phyloP scores from a whole-genome alignment of 1,140 invertebrate genomes.

The Zophobas morio region DNA sequence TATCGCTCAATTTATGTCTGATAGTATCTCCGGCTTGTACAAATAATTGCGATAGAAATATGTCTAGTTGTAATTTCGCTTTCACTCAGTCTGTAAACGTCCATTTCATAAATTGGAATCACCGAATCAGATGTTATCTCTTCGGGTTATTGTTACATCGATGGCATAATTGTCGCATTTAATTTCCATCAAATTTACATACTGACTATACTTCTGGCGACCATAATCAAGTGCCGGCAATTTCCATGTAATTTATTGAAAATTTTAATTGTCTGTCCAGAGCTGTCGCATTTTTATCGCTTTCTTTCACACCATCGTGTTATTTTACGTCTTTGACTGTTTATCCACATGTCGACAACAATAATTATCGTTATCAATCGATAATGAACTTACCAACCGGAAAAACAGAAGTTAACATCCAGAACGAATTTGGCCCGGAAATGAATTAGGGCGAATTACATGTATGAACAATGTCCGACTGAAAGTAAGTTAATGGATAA shows the following conservation, averaged over 20 bases:
- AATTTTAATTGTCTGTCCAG: too few species aligned
- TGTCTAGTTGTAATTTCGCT: background rate
- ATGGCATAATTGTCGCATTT: constrained; percentile 14
- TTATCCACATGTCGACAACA: too few species aligned
- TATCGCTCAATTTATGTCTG: background rate
- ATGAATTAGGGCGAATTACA: constrained; percentile 8
- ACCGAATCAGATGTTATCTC: constrained; percentile 7
- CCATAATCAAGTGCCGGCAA: background rate
- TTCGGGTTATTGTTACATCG: constrained; percentile 8
- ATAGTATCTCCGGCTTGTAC: background rate
- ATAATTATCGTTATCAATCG: background rate
- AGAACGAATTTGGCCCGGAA: constrained; percentile 9
- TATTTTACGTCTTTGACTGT: too few species aligned
- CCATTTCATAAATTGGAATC: constrained; percentile 7
- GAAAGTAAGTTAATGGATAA: constrained; percentile 33
- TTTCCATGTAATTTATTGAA: background rate
- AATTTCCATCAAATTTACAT: constrained; percentile 8
- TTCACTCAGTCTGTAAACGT: constrained; percentile 1
- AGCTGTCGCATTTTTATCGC: too few species aligned
- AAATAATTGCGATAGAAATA: background rate
- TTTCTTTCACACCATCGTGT: too few species aligned
- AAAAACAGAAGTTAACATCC: background rate
- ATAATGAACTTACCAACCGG: constrained; percentile 11
- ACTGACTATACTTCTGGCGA: constrained; percentile 1
- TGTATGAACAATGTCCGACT: constrained; percentile 13